Base-by-base conservation (phyloP, 2,797 vertebrate genomes). In the Rhinophrynus dorsalis region DNA sequence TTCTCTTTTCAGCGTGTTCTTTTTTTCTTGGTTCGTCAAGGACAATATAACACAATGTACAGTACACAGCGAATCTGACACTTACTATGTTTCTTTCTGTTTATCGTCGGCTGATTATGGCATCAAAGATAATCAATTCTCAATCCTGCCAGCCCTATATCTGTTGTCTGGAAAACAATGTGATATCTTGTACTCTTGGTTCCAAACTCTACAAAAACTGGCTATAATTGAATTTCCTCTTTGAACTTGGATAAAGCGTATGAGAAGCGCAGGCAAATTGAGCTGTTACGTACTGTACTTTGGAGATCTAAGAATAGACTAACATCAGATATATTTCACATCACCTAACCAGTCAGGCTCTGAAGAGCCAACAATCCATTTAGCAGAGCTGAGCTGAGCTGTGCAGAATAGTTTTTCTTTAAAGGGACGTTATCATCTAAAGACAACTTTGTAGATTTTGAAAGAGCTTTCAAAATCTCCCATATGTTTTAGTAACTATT, bases 91-190 rank as follows among this genome's bases (percentile, higher is more conserved):
- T n/a, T 4, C 2, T 3, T 11, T 13, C 29, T 57, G 47, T 35
- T 50, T 40, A 58, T 58, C 40, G 23, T 27, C 11, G 12, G n/a
- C n/a, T 29, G 23, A 42, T 42, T 24, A 48, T 52, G 13, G 18
- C 32, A 57, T 58, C 44, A 47, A 5, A 47, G 18, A 23, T 50
- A 59, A 52, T 23, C 33, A 48, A 40, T 50, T 50, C 37, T 2
- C 27, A 29, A 59, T 21, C 51, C 61, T 17, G 29, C 23, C 5
- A 29, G 30, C 6, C 17, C 17, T 40, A 38, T 26, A 18, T 50
- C 32, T 21, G 27, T 58, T 37, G 23, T 38, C 15, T 29, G 42
- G 13, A 35, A n/a, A 30, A 13, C 24, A 33, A 45, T 45, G 63
- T 44, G 8, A 30, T 23, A 5, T 21, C 40, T 18, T 54, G 12